A percentile compares a stretch with the other conserved stretches of the same genome.
phyloP scores from a whole-genome alignment of 2,888 invertebrate species.

The Perdita meconis region DNA sequence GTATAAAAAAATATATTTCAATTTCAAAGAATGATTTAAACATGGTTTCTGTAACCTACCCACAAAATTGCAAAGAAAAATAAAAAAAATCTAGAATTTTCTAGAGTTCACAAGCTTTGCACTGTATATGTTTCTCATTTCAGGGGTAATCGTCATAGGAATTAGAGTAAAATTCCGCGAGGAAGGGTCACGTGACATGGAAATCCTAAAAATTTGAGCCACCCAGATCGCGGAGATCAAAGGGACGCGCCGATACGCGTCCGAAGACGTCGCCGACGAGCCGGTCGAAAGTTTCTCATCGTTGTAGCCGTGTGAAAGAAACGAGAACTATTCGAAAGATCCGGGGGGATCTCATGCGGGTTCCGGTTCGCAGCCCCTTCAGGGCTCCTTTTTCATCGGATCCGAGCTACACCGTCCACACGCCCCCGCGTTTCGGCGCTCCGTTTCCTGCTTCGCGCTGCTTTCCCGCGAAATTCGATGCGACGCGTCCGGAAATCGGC shows the following conservation, averaged over 20 bases:
- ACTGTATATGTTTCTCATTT: neutral
- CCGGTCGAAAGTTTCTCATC: slow-evolving; percentile 69
- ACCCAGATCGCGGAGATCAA: slow-evolving; percentile 31
- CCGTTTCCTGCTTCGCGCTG: slow-evolving; percentile 40
- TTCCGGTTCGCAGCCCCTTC: slow-evolving; percentile 50
- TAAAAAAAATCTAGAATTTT: too few species aligned
- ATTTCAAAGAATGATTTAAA: too few species aligned
- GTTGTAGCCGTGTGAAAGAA: slow-evolving; percentile 73
- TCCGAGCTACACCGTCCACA: slow-evolving; percentile 34
- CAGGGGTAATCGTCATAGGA: neutral
- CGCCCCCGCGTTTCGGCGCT: neutral
- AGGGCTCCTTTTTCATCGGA: slow-evolving; percentile 35
- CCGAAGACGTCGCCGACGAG: slow-evolving; percentile 1
- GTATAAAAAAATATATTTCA: too few species aligned
- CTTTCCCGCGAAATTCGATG: too few species aligned
- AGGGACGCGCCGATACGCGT: slow-evolving; percentile 12
- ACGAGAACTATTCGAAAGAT: slow-evolving; percentile 64
- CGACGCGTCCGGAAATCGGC: too few species aligned
- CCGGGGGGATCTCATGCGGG: slow-evolving; percentile 66
- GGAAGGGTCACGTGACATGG: neutral
- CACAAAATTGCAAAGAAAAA: too few species aligned
- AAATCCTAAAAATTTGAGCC: slow-evolving; percentile 18
- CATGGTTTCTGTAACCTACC: too few species aligned
- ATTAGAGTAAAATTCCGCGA: slow-evolving; percentile 7
- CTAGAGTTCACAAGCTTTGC: too few species aligned